Conservation (phyloP, 1,140 invertebrate species). For the Bombus fervidus region DNA sequence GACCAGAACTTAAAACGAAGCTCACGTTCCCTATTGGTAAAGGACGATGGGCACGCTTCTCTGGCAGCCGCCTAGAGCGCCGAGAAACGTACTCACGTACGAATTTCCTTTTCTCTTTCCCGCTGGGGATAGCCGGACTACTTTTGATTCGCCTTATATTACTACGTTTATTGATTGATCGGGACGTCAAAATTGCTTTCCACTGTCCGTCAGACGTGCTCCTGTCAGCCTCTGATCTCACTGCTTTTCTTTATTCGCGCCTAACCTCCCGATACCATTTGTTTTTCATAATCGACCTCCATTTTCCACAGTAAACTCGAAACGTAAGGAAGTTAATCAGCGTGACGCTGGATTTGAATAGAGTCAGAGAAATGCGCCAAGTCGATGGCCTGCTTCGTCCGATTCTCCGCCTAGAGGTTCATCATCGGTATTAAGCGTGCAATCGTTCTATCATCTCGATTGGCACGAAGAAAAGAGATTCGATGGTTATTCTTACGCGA, state of each 20-base stretch:
- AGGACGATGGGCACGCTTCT: slow-evolving; percentile 67
- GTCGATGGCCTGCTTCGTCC: neutral
- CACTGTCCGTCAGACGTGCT: neutral
- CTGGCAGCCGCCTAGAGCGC: slow-evolving; percentile 29
- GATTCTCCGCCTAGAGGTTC: slow-evolving; percentile 8
- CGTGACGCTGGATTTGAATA: neutral
- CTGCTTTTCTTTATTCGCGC: neutral
- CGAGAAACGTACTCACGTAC: slow-evolving; percentile 70
- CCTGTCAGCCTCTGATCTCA: neutral
- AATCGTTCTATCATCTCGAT: slow-evolving; percentile 22
- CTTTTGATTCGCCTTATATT: slow-evolving; percentile 71
- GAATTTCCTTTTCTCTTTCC: slow-evolving; percentile 62
- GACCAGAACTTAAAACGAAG: slow-evolving; percentile 73
- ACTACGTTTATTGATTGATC: slow-evolving; percentile 57
- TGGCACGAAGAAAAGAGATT: slow-evolving; percentile 35
- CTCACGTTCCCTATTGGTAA: slow-evolving; percentile 75
- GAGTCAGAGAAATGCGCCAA: neutral
- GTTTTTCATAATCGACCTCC: too few relatives aligned
- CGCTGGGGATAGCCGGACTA: slow-evolving; percentile 63
- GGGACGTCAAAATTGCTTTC: slow-evolving; percentile 31
- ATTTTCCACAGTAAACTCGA: too few relatives aligned
- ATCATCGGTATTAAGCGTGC: slow-evolving; percentile 12
- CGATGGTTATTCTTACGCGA: slow-evolving; percentile 43
- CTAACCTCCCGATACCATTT: neutral
- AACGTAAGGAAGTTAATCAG: neutral